These are phyloP conservation scores for Triplophysa tibetana DNA, from an alignment of 2,113 vertebrate genomes.

Conservation along the genomic window DNA sequence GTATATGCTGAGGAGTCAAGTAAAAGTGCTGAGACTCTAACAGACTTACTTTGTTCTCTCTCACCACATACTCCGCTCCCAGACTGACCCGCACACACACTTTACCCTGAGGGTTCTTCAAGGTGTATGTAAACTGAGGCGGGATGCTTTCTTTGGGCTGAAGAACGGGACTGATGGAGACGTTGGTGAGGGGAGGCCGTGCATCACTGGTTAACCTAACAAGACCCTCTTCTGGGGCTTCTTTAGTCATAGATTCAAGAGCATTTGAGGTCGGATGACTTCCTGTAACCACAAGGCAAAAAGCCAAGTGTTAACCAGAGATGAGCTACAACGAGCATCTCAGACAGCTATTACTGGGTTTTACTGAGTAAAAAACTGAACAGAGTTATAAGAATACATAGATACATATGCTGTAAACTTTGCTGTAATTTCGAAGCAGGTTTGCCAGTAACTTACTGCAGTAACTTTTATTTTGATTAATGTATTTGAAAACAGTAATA, in stretches of 20 bases:
- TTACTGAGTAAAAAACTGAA: background rate
- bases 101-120: conserved; percentile 59
- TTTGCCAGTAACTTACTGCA: no score
- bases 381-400: background rate
- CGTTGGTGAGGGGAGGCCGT: background rate
- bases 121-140: conserved; percentile 66
- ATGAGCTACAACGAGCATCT: background rate
- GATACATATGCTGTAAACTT: no score
- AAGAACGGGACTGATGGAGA: conserved; percentile 45
- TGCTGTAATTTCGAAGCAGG: no score
- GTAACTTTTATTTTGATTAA: no score
- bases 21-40: conserved; percentile 46
- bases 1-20: conserved; percentile 13
- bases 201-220: background rate
- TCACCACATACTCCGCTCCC: conserved; percentile 75
- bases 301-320: conserved; percentile 16
- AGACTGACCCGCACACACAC: conserved; percentile 76
- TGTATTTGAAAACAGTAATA: no score
- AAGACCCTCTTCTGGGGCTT: background rate
- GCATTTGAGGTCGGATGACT: background rate
- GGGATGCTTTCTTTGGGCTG: conserved; percentile 57
- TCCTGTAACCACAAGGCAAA: conserved; percentile 40
- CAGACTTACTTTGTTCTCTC: conserved; percentile 58
- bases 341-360: background rate
- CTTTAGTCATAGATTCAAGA: background rate